Percentiles rank a stretch among this genome's conserved stretches.
phyloP scores from a whole-genome alignment of 1,140 invertebrate species.

The Leguminivora glycinivorella region DNA sequence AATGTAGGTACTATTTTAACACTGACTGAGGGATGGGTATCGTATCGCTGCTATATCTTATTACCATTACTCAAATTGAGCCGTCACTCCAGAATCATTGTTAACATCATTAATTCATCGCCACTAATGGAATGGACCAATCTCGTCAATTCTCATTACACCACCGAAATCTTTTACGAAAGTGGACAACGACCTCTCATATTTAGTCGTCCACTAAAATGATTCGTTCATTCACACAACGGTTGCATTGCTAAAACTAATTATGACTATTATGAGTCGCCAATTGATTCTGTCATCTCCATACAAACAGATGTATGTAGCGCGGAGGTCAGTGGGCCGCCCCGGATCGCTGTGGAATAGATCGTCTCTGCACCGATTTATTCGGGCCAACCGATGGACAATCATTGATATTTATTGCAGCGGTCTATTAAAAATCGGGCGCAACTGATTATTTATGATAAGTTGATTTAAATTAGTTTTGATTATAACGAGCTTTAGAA shows the following conservation, averaged over 20 bases:
- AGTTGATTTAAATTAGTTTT: neutral
- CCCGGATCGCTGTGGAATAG: constrained; percentile 31
- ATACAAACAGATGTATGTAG: constrained; percentile 58
- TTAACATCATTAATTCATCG: constrained; percentile 13
- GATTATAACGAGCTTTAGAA: neutral
- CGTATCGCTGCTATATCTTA: no score
- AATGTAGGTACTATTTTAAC: no score
- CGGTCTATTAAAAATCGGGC: constrained; percentile 19
- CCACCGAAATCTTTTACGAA: constrained; percentile 44
- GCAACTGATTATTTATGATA: neutral
- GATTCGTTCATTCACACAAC: constrained; percentile 39
- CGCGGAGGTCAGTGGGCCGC: constrained; percentile 53
- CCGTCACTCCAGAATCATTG: neutral
- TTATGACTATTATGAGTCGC: constrained; percentile 53
- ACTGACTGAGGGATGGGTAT: no score
- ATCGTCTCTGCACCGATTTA: constrained; percentile 9
- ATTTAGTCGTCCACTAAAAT: constrained; percentile 41
- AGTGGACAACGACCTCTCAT: constrained; percentile 41
- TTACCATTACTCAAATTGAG: no score
- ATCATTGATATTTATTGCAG: constrained; percentile 23
- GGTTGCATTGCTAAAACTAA: constrained; percentile 58
- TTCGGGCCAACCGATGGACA: constrained; percentile 1
- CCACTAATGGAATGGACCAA: constrained; percentile 12
- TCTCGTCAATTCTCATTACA: neutral
- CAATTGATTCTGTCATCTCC: constrained; percentile 66